Evolutionary conservation across 2,797 vertebrate species (phyloP).

Genomic region (Miopithecus talapoin): DNA sequence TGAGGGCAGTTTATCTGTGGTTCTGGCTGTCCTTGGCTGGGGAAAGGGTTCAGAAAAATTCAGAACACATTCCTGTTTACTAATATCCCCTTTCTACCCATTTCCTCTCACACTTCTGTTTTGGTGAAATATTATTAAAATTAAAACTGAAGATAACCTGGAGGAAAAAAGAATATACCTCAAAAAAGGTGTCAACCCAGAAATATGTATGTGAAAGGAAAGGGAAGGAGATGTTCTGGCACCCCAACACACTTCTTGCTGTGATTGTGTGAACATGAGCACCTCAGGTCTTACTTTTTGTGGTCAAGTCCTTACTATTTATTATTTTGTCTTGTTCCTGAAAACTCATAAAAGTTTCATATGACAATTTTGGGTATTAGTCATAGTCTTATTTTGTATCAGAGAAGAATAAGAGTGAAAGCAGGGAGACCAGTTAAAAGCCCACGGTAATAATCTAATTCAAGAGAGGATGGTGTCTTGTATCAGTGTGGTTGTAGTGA

Average conservation of each 20-base stretch:
- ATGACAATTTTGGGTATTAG: not conserved
- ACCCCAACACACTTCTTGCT: not conserved
- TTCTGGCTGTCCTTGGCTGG: not conserved
- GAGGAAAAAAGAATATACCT: not conserved
- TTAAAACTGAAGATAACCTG: not conserved
- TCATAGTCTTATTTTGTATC: not conserved
- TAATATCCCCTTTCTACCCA: not conserved
- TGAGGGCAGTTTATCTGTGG: not conserved
- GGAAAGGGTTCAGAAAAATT: not conserved
- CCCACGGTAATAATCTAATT: not conserved
- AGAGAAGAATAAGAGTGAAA: not conserved
- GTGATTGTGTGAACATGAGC: not conserved
- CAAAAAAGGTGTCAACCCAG: not conserved
- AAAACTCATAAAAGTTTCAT: not conserved
- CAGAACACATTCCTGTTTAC: not conserved
- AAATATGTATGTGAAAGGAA: not conserved
- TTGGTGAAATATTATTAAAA: constrained; percentile 5
- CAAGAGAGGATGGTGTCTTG: not conserved
- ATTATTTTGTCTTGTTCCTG: not conserved
- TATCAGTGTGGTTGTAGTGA: not conserved
- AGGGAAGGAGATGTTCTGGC: not conserved
- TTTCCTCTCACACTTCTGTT: not conserved
- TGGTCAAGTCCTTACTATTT: not conserved
- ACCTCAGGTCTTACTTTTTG: not conserved
- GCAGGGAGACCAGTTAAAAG: not conserved